Conservation (phyloP, 2,888 invertebrate species). For the Chironomus tentans region DNA sequence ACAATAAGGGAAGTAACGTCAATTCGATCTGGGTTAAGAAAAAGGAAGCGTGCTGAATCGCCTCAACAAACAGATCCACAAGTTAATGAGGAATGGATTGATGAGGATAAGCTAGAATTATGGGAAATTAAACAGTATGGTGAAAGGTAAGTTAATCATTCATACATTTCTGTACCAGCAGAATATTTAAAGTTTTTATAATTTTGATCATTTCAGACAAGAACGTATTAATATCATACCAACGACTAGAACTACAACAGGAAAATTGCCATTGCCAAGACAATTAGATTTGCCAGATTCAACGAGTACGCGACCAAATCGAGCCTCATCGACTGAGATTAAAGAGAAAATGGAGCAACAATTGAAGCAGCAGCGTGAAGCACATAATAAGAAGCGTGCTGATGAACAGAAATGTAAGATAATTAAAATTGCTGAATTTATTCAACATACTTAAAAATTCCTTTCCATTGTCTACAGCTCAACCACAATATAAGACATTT, state of each 20-base stretch:
- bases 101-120: slow-evolving; percentile 87
- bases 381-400: slow-evolving; percentile 79
- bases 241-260: slow-evolving; percentile 71
- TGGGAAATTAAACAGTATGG: slow-evolving; percentile 95
- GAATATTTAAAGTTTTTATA: background rate
- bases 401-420: slow-evolving; percentile 49
- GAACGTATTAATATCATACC: slow-evolving; percentile 65
- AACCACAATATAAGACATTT: slow-evolving; percentile 15
- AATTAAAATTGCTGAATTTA: slow-evolving; percentile 35
- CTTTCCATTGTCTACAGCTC: background rate
- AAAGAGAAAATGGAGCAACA: slow-evolving; percentile 90
- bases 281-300: slow-evolving; percentile 30
- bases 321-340: slow-evolving; percentile 61
- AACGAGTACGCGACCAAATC: slow-evolving; percentile 34
- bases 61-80: slow-evolving; percentile 92
- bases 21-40: slow-evolving; percentile 84
- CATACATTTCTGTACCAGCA: too few relatives aligned
- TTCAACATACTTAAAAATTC: background rate
- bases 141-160: slow-evolving; percentile 57
- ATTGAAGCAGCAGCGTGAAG: slow-evolving; percentile 75
- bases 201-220: slow-evolving; percentile 45
- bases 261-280: slow-evolving; percentile 49
- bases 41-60: slow-evolving; percentile 86
- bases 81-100: slow-evolving; percentile 91
- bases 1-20: slow-evolving; percentile 90